Evolutionary conservation across 2,797 vertebrate genomes (phyloP), one percentile per base, ranked within the genome.

Genomic region (Spinibarbus caldwelli): DNA sequence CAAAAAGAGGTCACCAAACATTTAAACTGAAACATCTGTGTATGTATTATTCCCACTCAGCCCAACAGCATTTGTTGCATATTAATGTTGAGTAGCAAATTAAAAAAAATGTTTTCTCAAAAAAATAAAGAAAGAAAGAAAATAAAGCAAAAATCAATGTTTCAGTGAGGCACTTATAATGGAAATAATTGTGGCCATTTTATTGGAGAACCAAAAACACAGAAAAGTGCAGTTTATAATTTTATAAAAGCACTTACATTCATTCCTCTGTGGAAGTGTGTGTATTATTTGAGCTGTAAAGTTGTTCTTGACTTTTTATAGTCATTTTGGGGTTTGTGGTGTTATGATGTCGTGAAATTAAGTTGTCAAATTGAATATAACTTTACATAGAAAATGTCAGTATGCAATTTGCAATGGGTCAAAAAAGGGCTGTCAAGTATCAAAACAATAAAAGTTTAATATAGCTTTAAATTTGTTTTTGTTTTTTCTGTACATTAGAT

Each of bases 1-100:
- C 15, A 54, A 75, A 80, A 80, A 52, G 26, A 75, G 78, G 82
- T 76, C 78, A 86, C 31, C 8, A 26, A 68, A 73, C 26, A 36
- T 43, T 86, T 76, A 15, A 77, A n/a, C 45, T n/a, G 59, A 80
- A 29, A 82, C 31, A 64, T 66, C 6, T 38, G 29, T 21, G 19
- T 72, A 15, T 34, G 45, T 29, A 29, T 59, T 71, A 66, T 43
- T 72, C 5, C 21, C 34, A 9, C 15, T 5, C 4, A 49, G 45
- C 17, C 4, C 15, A 49, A 31, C 71, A 73, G 43, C 43, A 31
- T 76, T 23, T 76, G 29, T 52, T 76, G 17, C 29, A 34, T 36
- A 23, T 3, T 75, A 1, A 52, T 34, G 10, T 31, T 29, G 12
- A 43, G n/a, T 29, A 72, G n/a, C 14, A 26, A 1, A 45, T 26